A percentile compares a stretch with the other conserved stretches of the same genome.
These are phyloP conservation scores for Sinotaia quadrata DNA, from an alignment of 2,888 invertebrate species.

Conservation along the genomic window DNA sequence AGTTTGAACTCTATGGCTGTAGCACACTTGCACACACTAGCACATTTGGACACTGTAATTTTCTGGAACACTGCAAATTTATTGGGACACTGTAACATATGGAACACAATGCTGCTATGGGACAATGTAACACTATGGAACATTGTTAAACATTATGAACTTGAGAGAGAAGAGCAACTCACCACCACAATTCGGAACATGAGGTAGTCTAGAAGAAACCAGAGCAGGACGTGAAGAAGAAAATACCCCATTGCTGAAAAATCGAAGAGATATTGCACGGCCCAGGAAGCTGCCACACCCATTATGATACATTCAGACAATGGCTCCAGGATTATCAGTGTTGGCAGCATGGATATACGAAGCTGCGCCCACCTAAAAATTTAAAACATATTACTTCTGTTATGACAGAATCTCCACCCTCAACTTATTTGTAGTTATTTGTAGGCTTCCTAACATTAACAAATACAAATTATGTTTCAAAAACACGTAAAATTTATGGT, in stretches of 20 bases:
- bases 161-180: constrained; percentile 29
- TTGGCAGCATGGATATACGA: constrained; percentile 94
- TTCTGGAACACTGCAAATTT: no score
- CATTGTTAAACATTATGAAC: background rate
- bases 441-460: no score
- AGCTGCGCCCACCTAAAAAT: constrained; percentile 97
- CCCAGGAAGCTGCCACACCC: constrained; percentile 93
- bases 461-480: no score
- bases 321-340: constrained; percentile 92
- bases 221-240: constrained; percentile 90
- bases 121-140: background rate
- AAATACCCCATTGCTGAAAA: constrained; percentile 94
- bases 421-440: no score
- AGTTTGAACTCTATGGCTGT: no score
- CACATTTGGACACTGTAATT: no score
- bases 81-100: no score
- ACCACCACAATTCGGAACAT: constrained; percentile 76
- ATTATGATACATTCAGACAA: constrained; percentile 94
- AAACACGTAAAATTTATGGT: no score
- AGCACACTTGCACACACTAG: no score
- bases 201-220: constrained; percentile 97
- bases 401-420: no score
- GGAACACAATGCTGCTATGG: no score
- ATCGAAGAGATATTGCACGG: constrained; percentile 84
- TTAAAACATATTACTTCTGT: no score